phyloP scores from a whole-genome alignment of 2,113 vertebrate species.

The Neodontobutis hainanensis region DNA sequence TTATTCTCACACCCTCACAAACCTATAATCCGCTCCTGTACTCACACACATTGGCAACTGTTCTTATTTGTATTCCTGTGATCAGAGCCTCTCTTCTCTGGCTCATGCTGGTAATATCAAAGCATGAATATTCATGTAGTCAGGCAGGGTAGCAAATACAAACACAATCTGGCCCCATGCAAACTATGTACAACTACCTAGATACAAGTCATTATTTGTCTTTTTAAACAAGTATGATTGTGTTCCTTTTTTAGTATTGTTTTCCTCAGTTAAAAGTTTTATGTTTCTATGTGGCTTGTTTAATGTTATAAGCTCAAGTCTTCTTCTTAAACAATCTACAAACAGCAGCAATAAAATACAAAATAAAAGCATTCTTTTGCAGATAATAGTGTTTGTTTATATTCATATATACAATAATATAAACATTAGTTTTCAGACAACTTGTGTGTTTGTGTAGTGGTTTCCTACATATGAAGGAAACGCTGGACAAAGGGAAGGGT shows the following conservation, averaged over 20 bases:
- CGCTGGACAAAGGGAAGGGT: no score
- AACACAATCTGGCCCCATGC: constrained; percentile 25
- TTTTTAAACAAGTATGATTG: not conserved
- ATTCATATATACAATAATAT: no score
- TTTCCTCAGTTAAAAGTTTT: no score
- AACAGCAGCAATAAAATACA: constrained; percentile 34
- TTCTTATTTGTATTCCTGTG: constrained; percentile 74
- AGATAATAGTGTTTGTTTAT: no score
- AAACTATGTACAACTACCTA: not conserved
- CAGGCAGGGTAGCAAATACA: constrained; percentile 52
- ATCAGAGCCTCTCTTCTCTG: constrained; percentile 59
- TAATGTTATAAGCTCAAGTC: no score
- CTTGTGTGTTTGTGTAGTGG: no score
- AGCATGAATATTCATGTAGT: constrained; percentile 72
- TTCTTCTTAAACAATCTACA: constrained; percentile 51
- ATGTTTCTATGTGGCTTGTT: no score
- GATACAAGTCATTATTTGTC: not conserved
- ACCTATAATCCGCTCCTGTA: constrained; percentile 58
- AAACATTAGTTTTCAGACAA: not conserved
- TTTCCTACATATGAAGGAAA: no score
- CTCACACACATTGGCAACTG: constrained; percentile 59
- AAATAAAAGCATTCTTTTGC: no score
- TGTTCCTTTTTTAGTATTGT: no score
- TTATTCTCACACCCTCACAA: constrained; percentile 47
- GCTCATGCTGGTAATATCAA: constrained; percentile 64